Evolutionary conservation across 2,113 vertebrate genomes (phyloP).

Genomic region (Atrichornis clamosus): DNA sequence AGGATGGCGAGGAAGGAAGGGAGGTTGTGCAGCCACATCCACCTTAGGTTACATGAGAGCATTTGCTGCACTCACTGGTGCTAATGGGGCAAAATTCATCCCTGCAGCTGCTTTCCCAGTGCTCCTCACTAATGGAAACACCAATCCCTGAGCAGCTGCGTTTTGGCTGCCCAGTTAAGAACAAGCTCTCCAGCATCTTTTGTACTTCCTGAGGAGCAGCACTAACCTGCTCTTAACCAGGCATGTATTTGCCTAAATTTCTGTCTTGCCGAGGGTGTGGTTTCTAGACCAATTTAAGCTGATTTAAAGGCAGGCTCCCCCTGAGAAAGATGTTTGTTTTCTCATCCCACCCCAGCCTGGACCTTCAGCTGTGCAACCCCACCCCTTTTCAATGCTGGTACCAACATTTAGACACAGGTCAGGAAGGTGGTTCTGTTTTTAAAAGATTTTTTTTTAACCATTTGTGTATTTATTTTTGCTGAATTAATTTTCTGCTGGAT

Average conservation of each 20-base stretch:
- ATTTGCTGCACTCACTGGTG: not conserved
- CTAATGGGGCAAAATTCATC: not conserved
- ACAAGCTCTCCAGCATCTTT: not conserved
- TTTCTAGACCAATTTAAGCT: not conserved
- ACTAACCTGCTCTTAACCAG: constrained; percentile 5
- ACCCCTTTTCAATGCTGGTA: not conserved
- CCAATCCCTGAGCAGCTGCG: not conserved
- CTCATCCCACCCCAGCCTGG: not conserved
- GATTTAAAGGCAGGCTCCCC: not conserved
- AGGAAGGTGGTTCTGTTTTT: not conserved
- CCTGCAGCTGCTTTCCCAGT: not conserved
- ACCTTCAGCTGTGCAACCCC: not conserved
- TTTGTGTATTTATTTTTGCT: not conserved
- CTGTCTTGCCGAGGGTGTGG: not conserved
- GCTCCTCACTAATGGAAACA: not conserved
- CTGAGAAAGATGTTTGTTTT: not conserved
- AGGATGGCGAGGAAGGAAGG: not conserved
- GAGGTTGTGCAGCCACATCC: not conserved
- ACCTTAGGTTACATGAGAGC: not conserved
- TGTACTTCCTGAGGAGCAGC: constrained; percentile 22
- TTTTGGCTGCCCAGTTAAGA: not conserved
- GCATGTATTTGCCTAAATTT: constrained; percentile 20
- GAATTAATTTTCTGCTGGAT: constrained; percentile 14
- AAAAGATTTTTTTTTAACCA: not conserved
- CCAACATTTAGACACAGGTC: not conserved